Evolutionary conservation across 2,797 vertebrate genomes (phyloP), one percentile per base, ranked within the genome.

Genomic region (Dallia pectoralis): DNA sequence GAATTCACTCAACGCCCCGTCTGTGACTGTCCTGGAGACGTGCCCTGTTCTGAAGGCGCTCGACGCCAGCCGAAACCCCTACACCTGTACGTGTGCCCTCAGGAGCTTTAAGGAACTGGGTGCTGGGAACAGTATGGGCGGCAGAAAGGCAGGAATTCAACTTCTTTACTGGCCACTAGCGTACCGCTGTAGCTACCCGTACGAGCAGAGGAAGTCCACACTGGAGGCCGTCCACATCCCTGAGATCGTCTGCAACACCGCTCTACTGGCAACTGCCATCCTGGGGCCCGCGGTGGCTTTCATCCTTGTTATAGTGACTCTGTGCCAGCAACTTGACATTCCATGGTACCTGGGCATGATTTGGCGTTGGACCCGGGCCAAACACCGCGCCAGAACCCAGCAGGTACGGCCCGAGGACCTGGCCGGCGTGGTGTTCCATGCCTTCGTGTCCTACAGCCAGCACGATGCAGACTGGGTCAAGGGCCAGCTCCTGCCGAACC

Each of bases 391-490:
- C 29, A 83, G 79, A 70, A 80, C 9, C 0, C 51, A 75, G 0
- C 82, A 83, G 0, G 75, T 88, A 19, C 79, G 22, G 67, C 66
- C 79, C 0, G 88, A 91, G 72, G 89, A 91, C 3, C 69, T 96
- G 69, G 77, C 85, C 8, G 88, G 87, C 0, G 64, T 92, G 0
- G 71, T 82, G 51, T 98, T 95, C 48, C 96, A 98, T 0, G 96
- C 95, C 0, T 98, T 98, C 69, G 73, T 97, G 53, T 98, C 96
- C 1, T 97, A 96, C 76, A 98, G 96, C 48, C 94, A 94, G 72
- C 91, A 84, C 0, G 95, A 97, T 4, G 83, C 89, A 0, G 25
- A 74, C 29, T 98, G 96, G 96, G 95, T 97, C 67, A 89, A 93
- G 78, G 84, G 82, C 0, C 82, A 85, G 72, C 90, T 97, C 74